Base-by-base conservation (phyloP, 2,888 invertebrate species). In the Conus canariensis region DNA sequence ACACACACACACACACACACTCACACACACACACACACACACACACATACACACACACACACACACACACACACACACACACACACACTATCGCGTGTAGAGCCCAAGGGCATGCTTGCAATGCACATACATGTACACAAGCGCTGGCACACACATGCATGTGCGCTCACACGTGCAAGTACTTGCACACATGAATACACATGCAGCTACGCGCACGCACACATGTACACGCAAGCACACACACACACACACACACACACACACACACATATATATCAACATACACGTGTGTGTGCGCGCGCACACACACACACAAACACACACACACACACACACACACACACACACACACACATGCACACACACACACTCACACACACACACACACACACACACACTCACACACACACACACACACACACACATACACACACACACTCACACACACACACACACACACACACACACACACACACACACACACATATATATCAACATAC, bases 361-460 rank as follows among this genome's bases (percentile, higher is more conserved):
- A 77, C 77, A 77, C 77, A 25, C 77, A 25, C 77, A 77, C 25
- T 12, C 25, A 77, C 77, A 77, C 77, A 77, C 77, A 77, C 77
- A 77, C 77, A 77, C n/a, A n/a, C n/a, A 25, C 7, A n/a, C 25
- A 25, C 77, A 30, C 25, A 77, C 77, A 70, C 70, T 5, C 70
- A 70, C 70, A 22, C 70, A 70, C 70, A 70, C 70, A 70, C 70
- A 70, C 70, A 70, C 70, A 70, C 70, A 70, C 22, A 70, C 70
- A 64, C 70, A 22, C 19, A 22, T 0, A 70, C 70, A 70, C 70
- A 70, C 70, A 70, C 70, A 70, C 6, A 3, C 70, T 0, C 30
- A 30, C n/a, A n/a, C n/a, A n/a, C n/a, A n/a, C n/a, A n/a, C n/a
- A n/a, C n/a, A n/a, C n/a, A n/a, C n/a, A n/a, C n/a, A n/a, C n/a